Percentiles rank a stretch among this genome's conserved stretches.
Conservation (phyloP, 2,888 invertebrate genomes). For the Lamproptera curius region DNA sequence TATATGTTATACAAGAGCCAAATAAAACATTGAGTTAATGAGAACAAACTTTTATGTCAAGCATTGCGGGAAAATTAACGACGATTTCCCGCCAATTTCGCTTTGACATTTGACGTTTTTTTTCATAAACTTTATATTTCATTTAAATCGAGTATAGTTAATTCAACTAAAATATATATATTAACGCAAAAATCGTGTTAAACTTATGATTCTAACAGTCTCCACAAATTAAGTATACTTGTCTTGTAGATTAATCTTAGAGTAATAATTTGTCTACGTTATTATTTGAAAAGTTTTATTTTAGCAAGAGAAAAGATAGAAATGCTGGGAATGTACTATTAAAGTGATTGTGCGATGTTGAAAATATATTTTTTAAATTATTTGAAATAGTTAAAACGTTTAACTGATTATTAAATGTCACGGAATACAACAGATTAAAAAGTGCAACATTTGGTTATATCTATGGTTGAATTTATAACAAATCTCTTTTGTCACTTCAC, state of each 20-base stretch:
- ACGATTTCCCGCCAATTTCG: too few species aligned
- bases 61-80: too few species aligned
- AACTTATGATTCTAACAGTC: conserved; percentile 50
- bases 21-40: too few species aligned
- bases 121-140: too few species aligned
- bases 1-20: too few species aligned
- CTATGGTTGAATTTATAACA: conserved; percentile 14
- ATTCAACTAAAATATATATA: conserved; percentile 26
- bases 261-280: conserved; percentile 1
- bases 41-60: too few species aligned
- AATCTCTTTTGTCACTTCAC: neutral
- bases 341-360: neutral
- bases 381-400: neutral
- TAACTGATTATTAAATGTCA: conserved; percentile 11
- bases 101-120: too few species aligned
- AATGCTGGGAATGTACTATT: neutral
- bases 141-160: too few species aligned
- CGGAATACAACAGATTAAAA: conserved; percentile 9
- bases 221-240: conserved; percentile 48
- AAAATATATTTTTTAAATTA: neutral
- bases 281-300: conserved; percentile 5
- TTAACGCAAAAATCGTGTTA: conserved; percentile 24
- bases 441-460: conserved; percentile 16
- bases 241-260: conserved; percentile 14
- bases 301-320: neutral